Conservation (phyloP, 2,113 vertebrate genomes). For the Muntiacus muntjak region DNA sequence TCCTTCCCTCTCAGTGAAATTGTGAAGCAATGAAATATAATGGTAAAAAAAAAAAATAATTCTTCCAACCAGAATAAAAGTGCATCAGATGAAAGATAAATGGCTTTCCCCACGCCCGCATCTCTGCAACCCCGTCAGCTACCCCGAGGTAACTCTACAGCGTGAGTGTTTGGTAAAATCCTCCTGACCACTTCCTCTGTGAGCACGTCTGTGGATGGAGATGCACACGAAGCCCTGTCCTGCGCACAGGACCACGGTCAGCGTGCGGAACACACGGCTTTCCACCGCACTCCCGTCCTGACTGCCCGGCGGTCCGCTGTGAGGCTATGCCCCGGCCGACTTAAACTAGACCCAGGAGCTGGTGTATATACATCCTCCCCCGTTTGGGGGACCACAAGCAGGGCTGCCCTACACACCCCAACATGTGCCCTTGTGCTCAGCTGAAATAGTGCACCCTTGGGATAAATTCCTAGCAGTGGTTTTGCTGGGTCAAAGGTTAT, state of each 20-base stretch:
- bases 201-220: not conserved
- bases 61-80: not conserved
- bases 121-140: too few relatives aligned
- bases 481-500: conserved; percentile 35
- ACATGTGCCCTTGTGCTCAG: not conserved
- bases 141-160: not conserved
- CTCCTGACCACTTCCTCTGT: not conserved
- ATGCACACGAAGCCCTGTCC: not conserved
- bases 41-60: not conserved
- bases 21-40: not conserved
- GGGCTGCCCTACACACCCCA: not conserved
- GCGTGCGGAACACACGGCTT: accelerated
- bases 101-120: not conserved
- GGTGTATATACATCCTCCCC: not conserved
- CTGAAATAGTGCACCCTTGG: not conserved
- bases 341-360: not conserved
- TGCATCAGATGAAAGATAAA: not conserved
- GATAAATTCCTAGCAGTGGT: not conserved
- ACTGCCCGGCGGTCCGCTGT: too few relatives aligned
- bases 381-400: not conserved
- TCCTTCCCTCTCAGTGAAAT: not conserved
- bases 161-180: not conserved
- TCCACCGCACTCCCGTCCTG: not conserved
- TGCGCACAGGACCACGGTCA: accelerated
- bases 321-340: not conserved